Evolutionary conservation across 2,888 invertebrate genomes (phyloP), one percentile per base, ranked within the genome.

Genomic region (Platerodrilus igneus): DNA sequence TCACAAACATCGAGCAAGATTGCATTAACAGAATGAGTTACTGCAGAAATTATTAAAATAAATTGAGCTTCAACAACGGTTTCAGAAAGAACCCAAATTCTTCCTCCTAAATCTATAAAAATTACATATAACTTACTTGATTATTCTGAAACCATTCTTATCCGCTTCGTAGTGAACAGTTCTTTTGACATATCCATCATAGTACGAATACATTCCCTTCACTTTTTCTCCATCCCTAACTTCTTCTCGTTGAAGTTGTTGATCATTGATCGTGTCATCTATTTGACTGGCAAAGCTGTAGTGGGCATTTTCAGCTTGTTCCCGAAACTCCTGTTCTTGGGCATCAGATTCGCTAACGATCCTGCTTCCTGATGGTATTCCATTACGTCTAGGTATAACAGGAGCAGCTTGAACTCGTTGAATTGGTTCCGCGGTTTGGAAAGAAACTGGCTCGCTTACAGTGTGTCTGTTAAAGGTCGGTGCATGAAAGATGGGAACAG

Each of bases 81-180:
- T 13, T 4, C 11, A 4, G 10, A 3, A 27, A 14, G 2, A 27
- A 2, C 18, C 25, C 3, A 14, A 19, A 28, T 19, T 11, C 16
- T 15, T 19, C 13, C 11, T 21, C 9, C 16, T 5, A 26, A 15
- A 2, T 13, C 28, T 7, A 30, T 15, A 39, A 23, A 23, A 4
- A 21, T 32, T n/a, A 10, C 2, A 13, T n/a, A 26, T 1, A 32
- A 63, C 65, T 67, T 56, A 72, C 72, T 71, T 72, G 6, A 73
- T 59, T 17, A 78, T 69, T 50, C 76, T 64, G 59, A 74, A 78
- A 42, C 78, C 78, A 39, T 74, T 69, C 45, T 76, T 73, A 58
- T 78, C 78, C 48, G 78, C 78, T 44, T 69, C 69, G 52, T 78
- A 78, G 41, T 68, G 59, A 1, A 77, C 73, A 0, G 69, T 74